These are phyloP conservation scores for Falco novaeseelandiae DNA, from an alignment of 2,797 vertebrate species.

Conservation along the genomic window DNA sequence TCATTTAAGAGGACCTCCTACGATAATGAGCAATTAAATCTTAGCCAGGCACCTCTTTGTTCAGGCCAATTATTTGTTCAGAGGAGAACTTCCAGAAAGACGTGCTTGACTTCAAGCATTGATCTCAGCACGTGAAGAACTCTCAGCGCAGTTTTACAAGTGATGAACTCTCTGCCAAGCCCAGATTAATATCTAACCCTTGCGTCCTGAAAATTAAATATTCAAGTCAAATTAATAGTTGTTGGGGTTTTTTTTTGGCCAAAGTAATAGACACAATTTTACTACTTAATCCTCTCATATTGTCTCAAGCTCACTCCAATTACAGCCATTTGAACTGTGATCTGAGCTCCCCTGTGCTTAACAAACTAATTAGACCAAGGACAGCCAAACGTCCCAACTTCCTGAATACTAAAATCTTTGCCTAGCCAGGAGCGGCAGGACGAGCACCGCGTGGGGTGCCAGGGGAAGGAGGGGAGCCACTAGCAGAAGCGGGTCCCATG, in stretches of 20 bases:
- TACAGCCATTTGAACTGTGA: conserved; percentile 25
- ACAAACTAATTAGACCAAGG: conserved; percentile 40
- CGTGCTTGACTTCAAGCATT: background rate
- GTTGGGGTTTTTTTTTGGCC: background rate
- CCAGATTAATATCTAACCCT: conserved; percentile 26
- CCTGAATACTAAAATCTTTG: background rate
- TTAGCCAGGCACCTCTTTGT: background rate
- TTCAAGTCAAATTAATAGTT: conserved; percentile 10
- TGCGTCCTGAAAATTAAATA: conserved; percentile 9
- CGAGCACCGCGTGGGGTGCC: rapidly evolving
- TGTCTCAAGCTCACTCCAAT: conserved; percentile 38
- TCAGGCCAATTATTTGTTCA: background rate
- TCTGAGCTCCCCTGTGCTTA: conserved; percentile 34
- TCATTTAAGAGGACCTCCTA: background rate
- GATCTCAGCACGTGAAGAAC: conserved; percentile 27
- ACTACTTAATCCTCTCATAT: conserved; percentile 15
- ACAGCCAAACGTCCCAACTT: conserved; percentile 14
- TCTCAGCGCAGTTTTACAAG: background rate
- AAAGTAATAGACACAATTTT: conserved; percentile 17
- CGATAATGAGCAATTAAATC: background rate
- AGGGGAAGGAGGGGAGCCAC: background rate
- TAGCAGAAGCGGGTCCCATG: background rate
- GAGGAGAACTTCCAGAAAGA: background rate
- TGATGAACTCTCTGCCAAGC: conserved; percentile 30
- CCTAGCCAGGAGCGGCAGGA: background rate